Base-by-base conservation (phyloP, 2,888 invertebrate genomes). In the Noctua fimbriata region DNA sequence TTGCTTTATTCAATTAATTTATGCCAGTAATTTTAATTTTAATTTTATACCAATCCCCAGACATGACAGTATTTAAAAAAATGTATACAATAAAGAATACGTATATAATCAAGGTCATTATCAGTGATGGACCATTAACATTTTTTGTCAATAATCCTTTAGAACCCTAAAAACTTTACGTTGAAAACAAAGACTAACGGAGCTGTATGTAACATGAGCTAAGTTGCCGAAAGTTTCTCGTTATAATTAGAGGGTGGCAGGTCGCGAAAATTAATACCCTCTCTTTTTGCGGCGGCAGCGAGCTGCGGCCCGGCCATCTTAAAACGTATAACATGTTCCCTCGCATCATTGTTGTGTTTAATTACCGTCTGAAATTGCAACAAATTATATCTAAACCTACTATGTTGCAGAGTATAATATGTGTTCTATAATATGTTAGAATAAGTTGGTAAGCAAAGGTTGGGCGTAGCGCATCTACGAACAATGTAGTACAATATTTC, bases 221-320 rank as follows among this genome's bases (percentile, higher is more conserved):
- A 91, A 91, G 92, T 92, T 92, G 89, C 90, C 89, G 84, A 95
- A 95, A 95, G 93, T 95, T 95, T 91, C 91, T 93, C 91, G 90
- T 94, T 92, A 94, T 95, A 95, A 95, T 95, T 95, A 94, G 92
- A 93, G 92, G 92, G 90, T 88, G 89, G 92, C 87, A 90, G 90
- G 92, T 91, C 88, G 91, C 88, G 94, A 92, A 94, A 95, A 95
- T 95, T 94, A 95, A 95, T 95, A 94, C 93, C 92, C 89, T 82
- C 88, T 93, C 93, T 94, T 92, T 93, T 93, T 87, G 91, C 89
- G 84, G 85, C 87, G 82, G 88, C 83, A 81, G 82, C 69, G 80
- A 84, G 84, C 73, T 87, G 84, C 82, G 86, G 85, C 71, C 76
- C 77, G 73, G 36, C 76, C 49, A 73, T 76, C 87, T 77, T 81